Conservation (phyloP, 2,888 invertebrate species). For the Drosophila dives region DNA sequence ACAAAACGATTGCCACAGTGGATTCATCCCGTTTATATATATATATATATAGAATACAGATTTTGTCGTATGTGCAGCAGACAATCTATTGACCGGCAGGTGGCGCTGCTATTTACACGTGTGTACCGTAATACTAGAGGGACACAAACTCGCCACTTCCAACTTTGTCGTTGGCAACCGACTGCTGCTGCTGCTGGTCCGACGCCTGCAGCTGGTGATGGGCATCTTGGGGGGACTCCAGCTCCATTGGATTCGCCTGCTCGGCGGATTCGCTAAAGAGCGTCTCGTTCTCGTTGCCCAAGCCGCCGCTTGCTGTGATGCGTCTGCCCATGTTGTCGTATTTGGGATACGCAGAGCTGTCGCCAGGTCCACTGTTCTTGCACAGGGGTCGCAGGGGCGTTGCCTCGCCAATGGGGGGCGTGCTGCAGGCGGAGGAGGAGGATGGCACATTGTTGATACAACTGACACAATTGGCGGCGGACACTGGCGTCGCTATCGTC, state of each 20-base stretch:
- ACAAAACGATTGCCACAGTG: constrained; percentile 70
- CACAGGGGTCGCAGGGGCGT: constrained; percentile 74
- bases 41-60: not conserved
- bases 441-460: constrained; percentile 71
- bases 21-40: not conserved
- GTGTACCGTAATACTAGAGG: constrained; percentile 84
- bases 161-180: constrained; percentile 70
- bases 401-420: constrained; percentile 77
- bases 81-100: constrained; percentile 73
- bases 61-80: constrained; percentile 25
- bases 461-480: constrained; percentile 69
- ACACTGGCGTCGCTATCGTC: constrained; percentile 47
- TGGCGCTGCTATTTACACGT: constrained; percentile 79
- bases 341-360: constrained; percentile 85
- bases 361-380: constrained; percentile 32
- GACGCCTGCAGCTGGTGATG: constrained; percentile 63
- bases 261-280: constrained; percentile 81
- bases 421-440: constrained; percentile 67
- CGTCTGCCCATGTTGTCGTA: constrained; percentile 96
- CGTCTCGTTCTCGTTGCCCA: constrained; percentile 86
- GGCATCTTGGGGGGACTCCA: constrained; percentile 48
- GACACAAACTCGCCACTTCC: constrained; percentile 83
- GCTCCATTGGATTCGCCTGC: constrained; percentile 52
- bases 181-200: constrained; percentile 36
- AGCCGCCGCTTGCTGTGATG: constrained; percentile 91